These are phyloP conservation scores for Panurus biarmicus DNA, from an alignment of 2,113 vertebrate genomes.

Conservation along the genomic window DNA sequence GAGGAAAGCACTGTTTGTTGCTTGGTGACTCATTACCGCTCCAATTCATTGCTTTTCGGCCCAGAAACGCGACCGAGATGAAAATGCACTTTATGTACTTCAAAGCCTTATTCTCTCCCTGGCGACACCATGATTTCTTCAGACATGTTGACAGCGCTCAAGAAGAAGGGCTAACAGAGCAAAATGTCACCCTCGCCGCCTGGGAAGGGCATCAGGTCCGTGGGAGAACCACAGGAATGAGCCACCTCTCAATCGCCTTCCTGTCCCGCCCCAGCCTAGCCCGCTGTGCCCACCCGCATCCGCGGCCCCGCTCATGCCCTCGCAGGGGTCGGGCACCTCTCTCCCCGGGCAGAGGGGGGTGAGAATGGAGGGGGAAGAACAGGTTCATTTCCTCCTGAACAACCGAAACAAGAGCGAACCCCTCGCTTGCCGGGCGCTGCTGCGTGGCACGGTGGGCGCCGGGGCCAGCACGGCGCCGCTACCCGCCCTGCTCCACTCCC, in stretches of 20 bases:
- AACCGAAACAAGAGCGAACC: not conserved
- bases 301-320: not conserved
- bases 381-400: not conserved
- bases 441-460: not conserved
- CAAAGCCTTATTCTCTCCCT: not conserved
- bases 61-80: not conserved
- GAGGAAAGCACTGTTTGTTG: not conserved
- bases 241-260: too few species aligned
- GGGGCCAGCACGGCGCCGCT: not conserved
- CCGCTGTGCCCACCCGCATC: not conserved
- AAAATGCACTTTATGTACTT: fast-evolving
- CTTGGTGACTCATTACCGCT: not conserved
- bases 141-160: fast-evolving
- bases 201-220: not conserved
- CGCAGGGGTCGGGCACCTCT: not conserved
- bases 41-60: not conserved
- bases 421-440: not conserved
- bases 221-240: fast-evolving
- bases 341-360: not conserved
- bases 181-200: not conserved
- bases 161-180: not conserved
- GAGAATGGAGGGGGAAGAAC: not conserved
- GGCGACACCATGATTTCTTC: too few species aligned
- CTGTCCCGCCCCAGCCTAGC: not conserved
- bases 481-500: not conserved